Conservation (phyloP, 2,113 vertebrate genomes). For the Phylloscopus whistleri region DNA sequence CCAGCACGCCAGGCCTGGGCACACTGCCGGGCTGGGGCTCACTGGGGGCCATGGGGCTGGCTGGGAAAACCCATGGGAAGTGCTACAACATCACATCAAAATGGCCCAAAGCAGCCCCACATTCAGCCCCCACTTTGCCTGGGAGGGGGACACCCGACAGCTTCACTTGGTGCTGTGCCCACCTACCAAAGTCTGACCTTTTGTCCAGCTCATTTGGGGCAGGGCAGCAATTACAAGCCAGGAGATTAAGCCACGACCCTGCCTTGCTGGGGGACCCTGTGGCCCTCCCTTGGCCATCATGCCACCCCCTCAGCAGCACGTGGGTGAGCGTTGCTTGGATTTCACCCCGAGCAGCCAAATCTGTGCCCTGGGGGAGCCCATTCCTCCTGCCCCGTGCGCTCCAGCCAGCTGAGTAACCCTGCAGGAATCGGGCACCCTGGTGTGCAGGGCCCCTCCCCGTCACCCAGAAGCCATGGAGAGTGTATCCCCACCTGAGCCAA, state of each 20-base stretch:
- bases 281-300: neutral
- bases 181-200: neutral
- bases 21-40: accelerated
- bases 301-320: accelerated
- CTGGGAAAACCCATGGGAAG: neutral
- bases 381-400: accelerated
- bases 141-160: neutral
- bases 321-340: neutral
- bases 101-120: neutral
- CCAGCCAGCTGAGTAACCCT: neutral
- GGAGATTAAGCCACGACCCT: accelerated
- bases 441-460: neutral
- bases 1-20: accelerated
- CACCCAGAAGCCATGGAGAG: neutral
- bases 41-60: accelerated
- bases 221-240: neutral
- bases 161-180: neutral
- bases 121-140: neutral
- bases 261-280: neutral
- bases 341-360: neutral
- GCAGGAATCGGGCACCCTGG: neutral
- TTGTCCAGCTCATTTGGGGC: accelerated
- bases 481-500: neutral
- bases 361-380: neutral
- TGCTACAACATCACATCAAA: neutral